Evolutionary conservation across 2,888 invertebrate genomes (phyloP), one percentile per base, ranked within the genome.

Genomic region (Amphipoea lucens): DNA sequence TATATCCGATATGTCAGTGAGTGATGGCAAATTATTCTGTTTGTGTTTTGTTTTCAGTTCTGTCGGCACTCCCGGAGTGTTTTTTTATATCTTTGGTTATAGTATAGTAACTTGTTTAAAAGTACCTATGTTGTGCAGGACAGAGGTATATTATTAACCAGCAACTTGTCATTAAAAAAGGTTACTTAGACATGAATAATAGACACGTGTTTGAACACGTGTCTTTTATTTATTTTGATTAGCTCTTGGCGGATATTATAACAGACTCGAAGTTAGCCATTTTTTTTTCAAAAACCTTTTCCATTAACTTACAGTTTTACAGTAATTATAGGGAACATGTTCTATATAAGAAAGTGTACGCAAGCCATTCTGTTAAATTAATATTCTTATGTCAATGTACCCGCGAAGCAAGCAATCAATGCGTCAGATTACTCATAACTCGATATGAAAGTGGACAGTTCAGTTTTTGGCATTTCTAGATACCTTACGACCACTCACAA

Each of bases 371-470:
- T 74, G 48, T 57, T 76, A 74, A 63, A 74, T 60, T 68, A 40
- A 62, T 14, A 70, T 60, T 75, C 17, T 29, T 76, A 63, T 67
- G 74, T 76, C 66, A 67, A 51, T 74, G 23, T 36, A 81, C 70
- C 70, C 23, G 70, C 54, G 63, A 71, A 70, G 29, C 63, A 23
- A 74, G 74, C 51, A 29, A 60, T 69, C 54, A 29, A 74, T 66
- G 65, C 20, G 45, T 82, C 86, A 73, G 36, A 57, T 75, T 74
- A 79, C 65, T 79, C 83, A 79, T 73, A 77, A 85, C 75, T 85
- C n/a, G 83, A 79, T 73, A 77, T 83, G 83, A 85, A 85, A 85
- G 86, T 74, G 72, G 68, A 72, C 62, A 48, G 79, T 63, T 83
- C 57, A 86, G 76, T 76, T 86, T 86, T 82, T 69, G 79, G 57